A percentile compares a stretch with the other conserved stretches of the same genome.
phyloP scores from a whole-genome alignment of 2,888 invertebrate species.

The Lasioglossum pauxillum region DNA sequence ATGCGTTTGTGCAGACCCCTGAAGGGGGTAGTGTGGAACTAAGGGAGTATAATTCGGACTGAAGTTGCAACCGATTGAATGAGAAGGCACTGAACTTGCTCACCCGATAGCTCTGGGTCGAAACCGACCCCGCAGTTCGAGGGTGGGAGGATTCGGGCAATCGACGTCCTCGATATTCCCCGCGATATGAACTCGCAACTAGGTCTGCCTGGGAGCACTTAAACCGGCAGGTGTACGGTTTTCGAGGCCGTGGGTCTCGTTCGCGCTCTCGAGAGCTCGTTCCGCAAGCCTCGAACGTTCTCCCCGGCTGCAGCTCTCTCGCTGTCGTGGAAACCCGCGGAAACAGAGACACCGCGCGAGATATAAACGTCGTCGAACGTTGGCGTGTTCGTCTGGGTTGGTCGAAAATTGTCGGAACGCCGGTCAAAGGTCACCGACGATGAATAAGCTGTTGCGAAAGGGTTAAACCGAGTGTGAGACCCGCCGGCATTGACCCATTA shows the following conservation, averaged over 20 bases:
- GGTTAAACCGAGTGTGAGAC: conserved; percentile 45
- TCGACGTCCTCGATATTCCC: background rate
- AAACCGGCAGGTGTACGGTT: background rate
- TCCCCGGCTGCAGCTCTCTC: background rate
- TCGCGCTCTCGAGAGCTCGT: background rate
- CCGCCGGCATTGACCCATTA: conserved; percentile 57
- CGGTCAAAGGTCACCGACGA: conserved; percentile 51
- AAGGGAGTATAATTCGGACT: too few relatives aligned
- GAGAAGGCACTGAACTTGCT: background rate
- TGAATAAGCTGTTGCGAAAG: conserved; percentile 50
- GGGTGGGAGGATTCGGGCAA: background rate
- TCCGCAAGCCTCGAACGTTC: background rate
- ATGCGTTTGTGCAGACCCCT: too few relatives aligned
- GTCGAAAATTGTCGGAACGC: background rate
- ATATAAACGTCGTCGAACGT: background rate
- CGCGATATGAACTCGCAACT: background rate
- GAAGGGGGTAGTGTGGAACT: too few relatives aligned
- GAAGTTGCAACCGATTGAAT: background rate
- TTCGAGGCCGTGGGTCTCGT: background rate
- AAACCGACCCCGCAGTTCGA: background rate
- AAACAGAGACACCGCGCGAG: background rate
- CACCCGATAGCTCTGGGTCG: background rate
- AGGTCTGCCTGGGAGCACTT: conserved; percentile 1
- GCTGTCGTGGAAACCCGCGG: background rate
- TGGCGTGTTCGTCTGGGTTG: background rate